Evolutionary conservation across 2,797 vertebrate genomes (phyloP).

Genomic region (Otolemur crassicaudatus): DNA sequence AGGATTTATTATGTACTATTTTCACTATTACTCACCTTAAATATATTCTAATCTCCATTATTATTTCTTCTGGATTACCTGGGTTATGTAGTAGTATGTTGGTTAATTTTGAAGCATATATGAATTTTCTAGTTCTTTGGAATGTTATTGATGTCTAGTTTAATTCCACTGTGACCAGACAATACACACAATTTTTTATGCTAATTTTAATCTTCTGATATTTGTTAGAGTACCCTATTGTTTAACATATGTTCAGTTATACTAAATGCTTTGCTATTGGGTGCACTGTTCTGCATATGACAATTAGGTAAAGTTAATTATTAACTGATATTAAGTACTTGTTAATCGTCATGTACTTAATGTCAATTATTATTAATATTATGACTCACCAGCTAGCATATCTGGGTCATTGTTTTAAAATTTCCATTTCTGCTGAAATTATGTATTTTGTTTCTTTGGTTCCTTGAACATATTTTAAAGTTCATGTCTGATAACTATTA

Average conservation of each 20-base stretch:
- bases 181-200: not conserved
- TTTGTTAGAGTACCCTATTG: not conserved
- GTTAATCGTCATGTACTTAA: slow-evolving; percentile 11
- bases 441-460: slow-evolving; percentile 32
- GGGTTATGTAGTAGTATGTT: not conserved
- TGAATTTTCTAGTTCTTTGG: not conserved
- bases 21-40: slow-evolving; percentile 40
- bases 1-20: not conserved
- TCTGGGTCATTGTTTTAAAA: not conserved
- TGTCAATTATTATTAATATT: not conserved
- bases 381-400: not conserved
- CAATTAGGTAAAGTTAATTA: not conserved
- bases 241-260: not conserved
- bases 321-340: not conserved
- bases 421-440: slow-evolving; percentile 15
- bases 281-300: not conserved
- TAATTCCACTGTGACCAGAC: not conserved
- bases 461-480: slow-evolving; percentile 24
- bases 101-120: slow-evolving; percentile 3
- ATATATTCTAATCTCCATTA: not conserved
- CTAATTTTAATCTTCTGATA: slow-evolving; percentile 32
- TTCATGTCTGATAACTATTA: not conserved
- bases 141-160: not conserved
- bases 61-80: not conserved
- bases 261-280: not conserved